Evolutionary conservation across 2,113 vertebrate genomes (phyloP), one percentile per base, ranked within the genome.

Genomic region (Aptenodytes forsteri): DNA sequence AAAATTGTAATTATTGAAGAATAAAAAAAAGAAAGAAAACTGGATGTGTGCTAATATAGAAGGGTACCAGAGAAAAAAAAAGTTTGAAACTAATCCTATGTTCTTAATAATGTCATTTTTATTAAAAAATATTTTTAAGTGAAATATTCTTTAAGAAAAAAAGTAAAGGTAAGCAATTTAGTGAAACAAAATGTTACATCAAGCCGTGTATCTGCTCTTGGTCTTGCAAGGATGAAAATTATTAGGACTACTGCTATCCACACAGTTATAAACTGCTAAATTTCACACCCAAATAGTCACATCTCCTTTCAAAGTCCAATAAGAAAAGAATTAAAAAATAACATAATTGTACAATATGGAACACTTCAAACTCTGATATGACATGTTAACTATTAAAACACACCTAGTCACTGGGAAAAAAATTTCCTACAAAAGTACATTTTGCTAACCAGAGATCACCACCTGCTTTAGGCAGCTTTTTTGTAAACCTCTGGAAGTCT

Each of bases 401-500:
- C 55, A 77, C 36, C 55, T 61, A 89, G 49, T 92, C 86, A 87
- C 69, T 64, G 61, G 58, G 67, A 98, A 98, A 98, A 97, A 85
- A 92, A 97, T 97, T 90, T 97, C 90, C 91, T 92, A 93, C 27
- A 62, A 93, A 97, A 95, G 65, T 77, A 89, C 29, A 92, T 95
- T 96, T 97, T 94, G 84, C 82, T 92, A 94, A 94, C 90, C 83
- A 90, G 95, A 97, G 52, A 89, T 93, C 78, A 94, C 97, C 98
- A 98, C 98, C 98, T 98, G 98, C 96, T 97, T 98, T 94, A 97
- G 94, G 87, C 77, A 98, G 90, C 64, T 95, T 97, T 94, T 98
- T 94, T 98, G 97, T 98, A 95, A 98, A 97, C 97, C 94, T 97
- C 92, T 98, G 95, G 69, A 98, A 98, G 95, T 95, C 96, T 94